phyloP scores from a whole-genome alignment of 1,140 invertebrate genomes.

The Holcopasites calliopsidis region DNA sequence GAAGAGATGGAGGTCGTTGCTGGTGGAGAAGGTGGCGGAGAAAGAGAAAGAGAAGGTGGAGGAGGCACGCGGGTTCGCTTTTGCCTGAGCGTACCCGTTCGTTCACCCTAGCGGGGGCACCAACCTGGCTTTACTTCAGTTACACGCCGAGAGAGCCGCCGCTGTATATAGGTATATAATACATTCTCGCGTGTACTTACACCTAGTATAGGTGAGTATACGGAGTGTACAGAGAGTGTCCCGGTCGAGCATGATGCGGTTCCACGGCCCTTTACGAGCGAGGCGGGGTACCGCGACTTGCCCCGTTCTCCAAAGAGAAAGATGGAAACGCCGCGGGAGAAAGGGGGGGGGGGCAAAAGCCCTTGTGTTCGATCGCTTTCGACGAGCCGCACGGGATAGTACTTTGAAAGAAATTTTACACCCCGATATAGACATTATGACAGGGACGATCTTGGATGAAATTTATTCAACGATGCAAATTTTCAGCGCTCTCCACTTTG shows the following conservation, averaged over 20 bases:
- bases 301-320: constrained; percentile 56
- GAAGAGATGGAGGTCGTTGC: constrained; percentile 43
- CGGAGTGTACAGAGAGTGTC: constrained; percentile 71
- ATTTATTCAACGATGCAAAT: background rate
- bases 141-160: constrained; percentile 74
- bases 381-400: constrained; percentile 50
- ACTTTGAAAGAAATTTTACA: constrained; percentile 49
- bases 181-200: constrained; percentile 68
- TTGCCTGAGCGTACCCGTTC: constrained; percentile 76
- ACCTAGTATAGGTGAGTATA: constrained; percentile 70
- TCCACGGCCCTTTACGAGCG: constrained; percentile 60
- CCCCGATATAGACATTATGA: constrained; percentile 7
- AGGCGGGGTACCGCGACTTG: constrained; percentile 59
- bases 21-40: constrained; percentile 49
- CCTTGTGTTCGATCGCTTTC: constrained; percentile 58
- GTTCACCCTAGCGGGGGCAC: constrained; percentile 80
- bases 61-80: constrained; percentile 75
- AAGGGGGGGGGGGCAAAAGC: constrained; percentile 35
- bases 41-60: constrained; percentile 65
- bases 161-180: constrained; percentile 65
- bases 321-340: constrained; percentile 30
- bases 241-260: constrained; percentile 70
- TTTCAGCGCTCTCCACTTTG: background rate
- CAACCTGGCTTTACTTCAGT: constrained; percentile 80
- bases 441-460: background rate